Percentiles rank a stretch among this genome's conserved stretches.
These are phyloP conservation scores for Hydra vulgaris DNA, from an alignment of 30 jellyfish, hydroid and myxozoan species.

Conservation along the genomic window DNA sequence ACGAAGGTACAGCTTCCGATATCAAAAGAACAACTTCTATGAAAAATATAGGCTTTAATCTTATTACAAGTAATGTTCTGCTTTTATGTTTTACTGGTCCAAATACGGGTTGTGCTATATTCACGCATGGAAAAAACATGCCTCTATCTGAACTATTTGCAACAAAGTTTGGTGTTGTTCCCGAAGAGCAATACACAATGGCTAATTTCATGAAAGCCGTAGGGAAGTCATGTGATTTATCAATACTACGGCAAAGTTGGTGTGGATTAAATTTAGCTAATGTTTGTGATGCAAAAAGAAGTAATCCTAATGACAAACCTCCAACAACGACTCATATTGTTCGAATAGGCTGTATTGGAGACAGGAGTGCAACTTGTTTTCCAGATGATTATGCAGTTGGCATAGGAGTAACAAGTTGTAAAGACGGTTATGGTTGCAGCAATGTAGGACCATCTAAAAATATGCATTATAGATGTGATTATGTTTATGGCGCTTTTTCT, in stretches of 20 bases:
- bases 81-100: slow-evolving; percentile 80
- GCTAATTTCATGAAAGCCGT: slow-evolving; percentile 91
- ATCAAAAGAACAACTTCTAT: slow-evolving; percentile 57
- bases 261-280: slow-evolving; percentile 91
- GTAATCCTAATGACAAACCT: slow-evolving; percentile 90
- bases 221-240: slow-evolving; percentile 90
- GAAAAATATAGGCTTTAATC: slow-evolving; percentile 76
- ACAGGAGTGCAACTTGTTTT: slow-evolving; percentile 96
- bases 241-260: slow-evolving; percentile 91
- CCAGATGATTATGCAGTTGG: slow-evolving; percentile 99
- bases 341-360: slow-evolving; percentile 96
- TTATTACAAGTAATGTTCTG: slow-evolving; percentile 53
- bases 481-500: slow-evolving; percentile 91
- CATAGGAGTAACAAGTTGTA: slow-evolving; percentile 95
- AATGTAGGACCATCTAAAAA: slow-evolving; percentile 93
- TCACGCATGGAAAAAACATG: slow-evolving; percentile 88
- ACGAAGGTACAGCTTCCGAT: slow-evolving; percentile 73
- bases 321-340: slow-evolving; percentile 89
- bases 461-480: slow-evolving; percentile 97
- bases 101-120: slow-evolving; percentile 87
- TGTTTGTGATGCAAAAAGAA: slow-evolving; percentile 81
- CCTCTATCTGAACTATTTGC: slow-evolving; percentile 66
- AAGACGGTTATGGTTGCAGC: slow-evolving; percentile 97
- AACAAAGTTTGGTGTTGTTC: slow-evolving; percentile 81
- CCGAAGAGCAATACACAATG: slow-evolving; percentile 91